phyloP scores from a whole-genome alignment of 1,140 invertebrate species.

The Caenorhabditis latens region DNA sequence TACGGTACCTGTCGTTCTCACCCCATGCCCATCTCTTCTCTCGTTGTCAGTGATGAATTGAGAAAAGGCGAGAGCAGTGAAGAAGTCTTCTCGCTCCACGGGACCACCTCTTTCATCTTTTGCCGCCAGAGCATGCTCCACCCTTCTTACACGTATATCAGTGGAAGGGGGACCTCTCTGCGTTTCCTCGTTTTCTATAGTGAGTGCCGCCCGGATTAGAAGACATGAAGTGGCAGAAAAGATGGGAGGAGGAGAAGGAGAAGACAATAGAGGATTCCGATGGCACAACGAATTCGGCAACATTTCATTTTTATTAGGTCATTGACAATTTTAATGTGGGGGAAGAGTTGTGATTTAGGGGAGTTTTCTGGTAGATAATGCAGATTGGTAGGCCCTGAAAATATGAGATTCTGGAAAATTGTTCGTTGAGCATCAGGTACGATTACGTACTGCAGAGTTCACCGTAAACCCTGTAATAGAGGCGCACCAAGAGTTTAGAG shows the following conservation, averaged over 20 bases:
- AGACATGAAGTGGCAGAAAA: background rate
- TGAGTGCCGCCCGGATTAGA: slow-evolving; percentile 45
- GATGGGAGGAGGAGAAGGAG: background rate
- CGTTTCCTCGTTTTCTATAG: slow-evolving; percentile 6
- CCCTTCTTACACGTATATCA: slow-evolving; percentile 8
- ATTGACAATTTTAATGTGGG: background rate
- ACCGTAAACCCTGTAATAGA: no score
- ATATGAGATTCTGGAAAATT: no score
- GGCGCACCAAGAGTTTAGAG: no score
- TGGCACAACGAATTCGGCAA: background rate
- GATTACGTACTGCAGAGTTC: no score
- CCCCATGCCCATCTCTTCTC: background rate
- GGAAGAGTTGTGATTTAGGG: no score
- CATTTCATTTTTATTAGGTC: background rate
- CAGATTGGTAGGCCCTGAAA: no score
- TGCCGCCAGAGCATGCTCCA: slow-evolving; percentile 45
- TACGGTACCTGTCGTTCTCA: slow-evolving; percentile 55
- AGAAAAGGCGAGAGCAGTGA: background rate
- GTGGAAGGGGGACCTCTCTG: background rate
- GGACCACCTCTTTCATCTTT: slow-evolving; percentile 7
- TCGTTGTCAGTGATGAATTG: slow-evolving; percentile 38
- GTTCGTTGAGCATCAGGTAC: no score
- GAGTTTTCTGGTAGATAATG: no score
- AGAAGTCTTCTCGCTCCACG: background rate
- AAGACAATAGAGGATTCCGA: background rate